A percentile compares a stretch with the other conserved stretches of the same genome.
Conservation (phyloP, 2,113 vertebrate species). For the Eleginops maclovinus region DNA sequence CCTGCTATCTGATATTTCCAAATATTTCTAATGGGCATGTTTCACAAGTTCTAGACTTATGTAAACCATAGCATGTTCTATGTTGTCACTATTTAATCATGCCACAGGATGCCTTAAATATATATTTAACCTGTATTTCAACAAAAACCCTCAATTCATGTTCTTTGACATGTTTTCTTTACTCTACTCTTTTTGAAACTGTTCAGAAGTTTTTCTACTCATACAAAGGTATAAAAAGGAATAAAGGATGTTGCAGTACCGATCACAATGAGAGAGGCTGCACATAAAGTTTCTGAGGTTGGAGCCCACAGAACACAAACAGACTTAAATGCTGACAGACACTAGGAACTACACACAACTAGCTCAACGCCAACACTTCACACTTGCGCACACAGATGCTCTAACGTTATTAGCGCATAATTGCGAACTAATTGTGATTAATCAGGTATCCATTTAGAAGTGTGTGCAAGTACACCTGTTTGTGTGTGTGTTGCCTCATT, state of each 20-base stretch:
- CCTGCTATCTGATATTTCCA: not conserved
- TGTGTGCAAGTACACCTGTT: conserved; percentile 6
- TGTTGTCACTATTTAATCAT: not conserved
- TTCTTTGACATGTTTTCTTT: conserved; percentile 5
- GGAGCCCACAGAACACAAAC: conserved; percentile 25
- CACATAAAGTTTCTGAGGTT: conserved; percentile 17
- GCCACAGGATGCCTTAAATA: not conserved
- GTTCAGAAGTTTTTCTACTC: not conserved
- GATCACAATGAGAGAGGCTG: conserved; percentile 18
- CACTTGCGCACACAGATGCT: conserved; percentile 40
- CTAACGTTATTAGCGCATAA: conserved; percentile 53
- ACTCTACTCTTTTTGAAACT: not conserved
- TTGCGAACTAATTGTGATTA: conserved; percentile 59
- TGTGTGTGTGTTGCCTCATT: conserved; percentile 22
- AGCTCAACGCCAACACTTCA: conserved; percentile 21
- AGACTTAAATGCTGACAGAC: conserved; percentile 20
- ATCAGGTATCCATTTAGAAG: conserved; percentile 43
- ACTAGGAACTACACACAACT: conserved; percentile 6
- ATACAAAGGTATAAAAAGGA: not conserved
- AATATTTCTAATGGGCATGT: not conserved
- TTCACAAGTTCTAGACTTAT: too few species aligned
- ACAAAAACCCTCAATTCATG: not conserved
- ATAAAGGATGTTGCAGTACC: conserved; percentile 17
- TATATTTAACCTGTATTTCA: not conserved
- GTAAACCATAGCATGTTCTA: too few species aligned